phyloP scores from a whole-genome alignment of 1,140 invertebrate species.

The Drosophila obscura region DNA sequence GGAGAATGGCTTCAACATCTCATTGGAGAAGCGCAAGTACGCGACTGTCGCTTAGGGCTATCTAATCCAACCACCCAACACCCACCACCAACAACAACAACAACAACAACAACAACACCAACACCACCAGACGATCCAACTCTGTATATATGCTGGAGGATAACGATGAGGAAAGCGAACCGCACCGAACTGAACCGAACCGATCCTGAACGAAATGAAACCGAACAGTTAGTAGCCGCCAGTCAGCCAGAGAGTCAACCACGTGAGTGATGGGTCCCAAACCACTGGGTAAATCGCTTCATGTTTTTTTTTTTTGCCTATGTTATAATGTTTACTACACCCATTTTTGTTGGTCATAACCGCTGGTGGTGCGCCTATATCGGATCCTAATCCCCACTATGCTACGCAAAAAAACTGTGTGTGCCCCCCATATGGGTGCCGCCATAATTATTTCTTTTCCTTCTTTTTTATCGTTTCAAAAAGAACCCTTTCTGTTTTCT shows the following conservation, averaged over 20 bases:
- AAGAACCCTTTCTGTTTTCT: background rate
- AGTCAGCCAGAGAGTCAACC: conserved; percentile 69
- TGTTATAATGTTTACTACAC: conserved; percentile 8
- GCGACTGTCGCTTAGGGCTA: conserved; percentile 43
- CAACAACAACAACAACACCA: no score
- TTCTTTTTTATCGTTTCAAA: conserved; percentile 16
- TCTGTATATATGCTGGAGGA: conserved; percentile 26
- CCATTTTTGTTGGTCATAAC: conserved; percentile 7
- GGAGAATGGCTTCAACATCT: conserved; percentile 83
- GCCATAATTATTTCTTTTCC: conserved; percentile 21
- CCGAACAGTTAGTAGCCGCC: conserved; percentile 5
- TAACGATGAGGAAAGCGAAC: background rate
- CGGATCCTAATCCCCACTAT: no score
- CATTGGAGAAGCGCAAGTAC: conserved; percentile 72
- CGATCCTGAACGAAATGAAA: conserved; percentile 15
- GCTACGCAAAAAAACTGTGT: no score
- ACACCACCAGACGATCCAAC: background rate
- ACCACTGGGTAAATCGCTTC: background rate
- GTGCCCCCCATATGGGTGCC: background rate
- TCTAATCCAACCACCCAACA: background rate
- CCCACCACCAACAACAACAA: no score
- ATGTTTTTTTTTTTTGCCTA: conserved; percentile 7
- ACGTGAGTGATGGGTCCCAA: conserved; percentile 4
- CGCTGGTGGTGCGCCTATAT: no score
- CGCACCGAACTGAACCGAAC: background rate